These are phyloP conservation scores for Sympetrum striolatum DNA, from an alignment of 2,888 invertebrate species.

Conservation along the genomic window DNA sequence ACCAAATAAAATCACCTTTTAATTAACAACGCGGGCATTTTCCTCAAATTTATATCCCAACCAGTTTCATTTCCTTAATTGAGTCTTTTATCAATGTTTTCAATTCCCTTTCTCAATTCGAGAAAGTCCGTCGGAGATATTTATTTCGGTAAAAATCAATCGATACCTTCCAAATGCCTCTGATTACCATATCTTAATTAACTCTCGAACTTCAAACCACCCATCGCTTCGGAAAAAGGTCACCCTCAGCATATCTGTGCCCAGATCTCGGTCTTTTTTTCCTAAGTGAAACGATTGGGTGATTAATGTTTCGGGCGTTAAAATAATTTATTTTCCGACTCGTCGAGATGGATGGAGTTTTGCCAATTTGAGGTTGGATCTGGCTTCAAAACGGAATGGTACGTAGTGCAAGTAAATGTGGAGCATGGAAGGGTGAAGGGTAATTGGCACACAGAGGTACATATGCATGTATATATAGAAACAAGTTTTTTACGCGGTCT, in stretches of 20 bases:
- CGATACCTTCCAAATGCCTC: too few relatives aligned
- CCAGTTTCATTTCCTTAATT: too few relatives aligned
- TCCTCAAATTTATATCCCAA: too few relatives aligned
- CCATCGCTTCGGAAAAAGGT: background rate
- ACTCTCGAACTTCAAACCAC: background rate
- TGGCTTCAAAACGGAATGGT: background rate
- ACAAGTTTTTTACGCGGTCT: background rate
- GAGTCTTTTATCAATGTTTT: too few relatives aligned
- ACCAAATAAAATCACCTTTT: too few relatives aligned
- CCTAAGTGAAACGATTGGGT: background rate
- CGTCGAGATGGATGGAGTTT: background rate
- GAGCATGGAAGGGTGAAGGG: background rate
- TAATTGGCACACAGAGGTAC: background rate
- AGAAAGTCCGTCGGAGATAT: too few relatives aligned
- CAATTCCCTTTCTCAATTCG: too few relatives aligned
- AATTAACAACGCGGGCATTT: too few relatives aligned
- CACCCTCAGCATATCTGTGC: background rate
- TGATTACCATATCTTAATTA: background rate
- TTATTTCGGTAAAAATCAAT: too few relatives aligned
- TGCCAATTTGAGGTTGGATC: background rate
- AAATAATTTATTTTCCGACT: background rate
- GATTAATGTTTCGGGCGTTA: background rate
- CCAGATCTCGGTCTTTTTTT: background rate
- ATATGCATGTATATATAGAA: background rate
- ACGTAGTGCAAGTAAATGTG: background rate